Percentiles rank a stretch among this genome's conserved stretches.
Conservation (phyloP, 1,140 invertebrate genomes). For the Dysdera silvatica region DNA sequence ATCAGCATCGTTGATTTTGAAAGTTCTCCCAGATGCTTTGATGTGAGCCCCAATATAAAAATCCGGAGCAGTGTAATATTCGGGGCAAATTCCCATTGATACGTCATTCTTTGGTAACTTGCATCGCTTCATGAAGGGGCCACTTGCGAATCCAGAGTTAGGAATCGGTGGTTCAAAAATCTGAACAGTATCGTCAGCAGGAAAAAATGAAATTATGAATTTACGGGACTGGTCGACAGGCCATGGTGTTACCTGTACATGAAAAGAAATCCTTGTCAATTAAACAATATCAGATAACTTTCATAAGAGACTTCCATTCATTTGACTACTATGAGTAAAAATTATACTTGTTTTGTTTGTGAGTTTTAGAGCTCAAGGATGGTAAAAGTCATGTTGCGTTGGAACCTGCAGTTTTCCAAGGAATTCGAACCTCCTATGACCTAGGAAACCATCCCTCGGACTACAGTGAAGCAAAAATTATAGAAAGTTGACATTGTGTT, state of each 20-base stretch:
- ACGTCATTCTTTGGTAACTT: not conserved
- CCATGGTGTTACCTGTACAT: slow-evolving; percentile 2
- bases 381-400: no score
- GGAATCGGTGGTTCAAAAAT: slow-evolving; percentile 13
- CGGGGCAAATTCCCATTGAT: not conserved
- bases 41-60: slow-evolving; percentile 17
- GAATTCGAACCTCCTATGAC: no score
- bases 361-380: no score
- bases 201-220: slow-evolving; percentile 13
- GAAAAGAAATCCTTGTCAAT: not conserved
- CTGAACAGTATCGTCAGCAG: slow-evolving; percentile 3
- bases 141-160: slow-evolving; percentile 17
- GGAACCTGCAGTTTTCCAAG: no score
- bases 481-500: no score
- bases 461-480: no score
- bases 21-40: slow-evolving; percentile 5
- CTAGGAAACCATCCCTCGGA: no score
- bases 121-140: slow-evolving; percentile 4
- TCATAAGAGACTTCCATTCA: no score
- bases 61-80: slow-evolving; percentile 5
- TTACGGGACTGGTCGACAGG: not conserved
- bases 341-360: no score
- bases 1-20: slow-evolving; percentile 14
- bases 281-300: no score
- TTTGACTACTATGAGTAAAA: no score